phyloP scores from a whole-genome alignment of 2,888 invertebrate species.

The Calameuta filiformis region DNA sequence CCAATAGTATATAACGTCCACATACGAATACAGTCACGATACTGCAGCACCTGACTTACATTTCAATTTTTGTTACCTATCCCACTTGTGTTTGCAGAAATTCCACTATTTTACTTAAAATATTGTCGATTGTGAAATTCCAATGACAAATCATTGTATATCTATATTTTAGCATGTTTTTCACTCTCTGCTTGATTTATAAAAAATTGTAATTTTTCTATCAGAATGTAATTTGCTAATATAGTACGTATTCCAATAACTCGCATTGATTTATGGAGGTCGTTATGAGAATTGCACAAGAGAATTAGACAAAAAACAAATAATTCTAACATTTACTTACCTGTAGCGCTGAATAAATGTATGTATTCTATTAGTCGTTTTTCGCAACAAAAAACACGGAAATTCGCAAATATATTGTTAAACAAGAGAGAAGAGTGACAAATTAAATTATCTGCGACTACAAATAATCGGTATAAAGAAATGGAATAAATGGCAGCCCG shows the following conservation, averaged over 20 bases:
- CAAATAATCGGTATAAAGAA: no score
- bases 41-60: conserved; percentile 41
- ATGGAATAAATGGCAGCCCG: no score
- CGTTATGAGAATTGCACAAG: background rate
- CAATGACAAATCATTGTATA: background rate
- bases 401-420: background rate
- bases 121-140: background rate
- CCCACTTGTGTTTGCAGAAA: background rate
- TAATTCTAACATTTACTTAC: no score
- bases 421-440: no score
- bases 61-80: conserved; percentile 28
- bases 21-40: conserved; percentile 12
- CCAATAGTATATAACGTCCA: conserved; percentile 25
- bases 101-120: background rate
- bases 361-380: no score
- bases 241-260: background rate
- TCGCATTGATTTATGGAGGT: background rate
- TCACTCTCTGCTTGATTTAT: background rate
- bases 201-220: background rate
- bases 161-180: background rate
- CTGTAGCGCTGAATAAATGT: no score
- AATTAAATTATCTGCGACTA: no score
- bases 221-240: background rate
- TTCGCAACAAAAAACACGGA: background rate
- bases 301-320: background rate